Percentiles rank a stretch among this genome's conserved stretches.
Evolutionary conservation across 2,113 vertebrate species (phyloP).

Genomic region (Todiramphus chloris): DNA sequence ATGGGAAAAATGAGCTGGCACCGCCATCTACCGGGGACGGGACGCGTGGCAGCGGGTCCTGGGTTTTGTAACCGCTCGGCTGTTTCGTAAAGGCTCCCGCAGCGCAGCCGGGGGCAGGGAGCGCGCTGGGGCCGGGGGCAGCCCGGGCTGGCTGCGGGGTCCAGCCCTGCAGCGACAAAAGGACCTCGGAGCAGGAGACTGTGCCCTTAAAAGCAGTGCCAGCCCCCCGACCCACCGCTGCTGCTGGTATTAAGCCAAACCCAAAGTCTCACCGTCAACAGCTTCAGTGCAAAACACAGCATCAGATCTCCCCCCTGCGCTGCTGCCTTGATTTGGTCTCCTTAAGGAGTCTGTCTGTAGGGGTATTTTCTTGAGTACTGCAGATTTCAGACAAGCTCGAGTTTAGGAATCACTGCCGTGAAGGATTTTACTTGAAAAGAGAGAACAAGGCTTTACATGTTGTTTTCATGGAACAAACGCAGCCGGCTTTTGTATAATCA

Average conservation of each 20-base stretch:
- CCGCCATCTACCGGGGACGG: constrained; percentile 48
- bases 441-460: not conserved
- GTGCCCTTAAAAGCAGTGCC: not conserved
- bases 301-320: accelerated
- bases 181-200: accelerated
- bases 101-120: not conserved
- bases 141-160: not conserved
- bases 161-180: not conserved
- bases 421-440: constrained; percentile 15
- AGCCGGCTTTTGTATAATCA: not conserved
- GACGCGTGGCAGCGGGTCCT: not conserved
- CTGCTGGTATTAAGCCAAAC: not conserved
- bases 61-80: constrained; percentile 1
- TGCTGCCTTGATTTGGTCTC: not conserved
- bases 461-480: not conserved
- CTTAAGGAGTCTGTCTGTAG: not conserved
- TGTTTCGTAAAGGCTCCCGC: not conserved
- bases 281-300: not conserved
- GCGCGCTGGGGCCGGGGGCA: accelerated
- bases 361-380: not conserved
- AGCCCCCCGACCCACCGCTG: not conserved
- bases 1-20: constrained; percentile 29
- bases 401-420: accelerated
- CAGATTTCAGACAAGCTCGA: not conserved
- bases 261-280: not conserved